phyloP scores from a whole-genome alignment of 2,113 vertebrate species.

The Rostratula benghalensis region DNA sequence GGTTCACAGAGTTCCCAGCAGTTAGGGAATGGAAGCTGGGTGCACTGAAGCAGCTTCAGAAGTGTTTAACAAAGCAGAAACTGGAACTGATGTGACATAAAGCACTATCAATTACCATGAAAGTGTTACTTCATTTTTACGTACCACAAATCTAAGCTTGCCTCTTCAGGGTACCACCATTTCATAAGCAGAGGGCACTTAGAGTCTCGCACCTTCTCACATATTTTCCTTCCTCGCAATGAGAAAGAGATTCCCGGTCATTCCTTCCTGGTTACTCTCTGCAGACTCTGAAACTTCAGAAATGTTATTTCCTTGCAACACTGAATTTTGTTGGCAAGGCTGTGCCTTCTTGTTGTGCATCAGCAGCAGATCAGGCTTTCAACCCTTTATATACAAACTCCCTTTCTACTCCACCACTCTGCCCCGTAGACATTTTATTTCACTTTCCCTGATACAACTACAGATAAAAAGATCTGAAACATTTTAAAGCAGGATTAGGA shows the following conservation, averaged over 20 bases:
- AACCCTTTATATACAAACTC: background rate
- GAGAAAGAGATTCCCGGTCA: background rate
- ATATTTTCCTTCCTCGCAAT: background rate
- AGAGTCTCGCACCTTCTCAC: background rate
- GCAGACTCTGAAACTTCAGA: background rate
- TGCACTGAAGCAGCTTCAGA: conserved; percentile 23
- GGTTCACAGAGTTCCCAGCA: background rate
- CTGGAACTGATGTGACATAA: conserved; percentile 62
- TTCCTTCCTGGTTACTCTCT: background rate
- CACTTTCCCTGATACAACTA: background rate
- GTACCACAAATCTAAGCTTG: conserved; percentile 40
- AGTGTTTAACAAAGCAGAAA: conserved; percentile 71
- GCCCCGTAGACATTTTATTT: background rate
- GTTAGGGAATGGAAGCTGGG: background rate
- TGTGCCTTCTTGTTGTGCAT: background rate
- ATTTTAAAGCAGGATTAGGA: background rate
- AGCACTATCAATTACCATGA: conserved; percentile 50
- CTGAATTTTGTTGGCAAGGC: background rate
- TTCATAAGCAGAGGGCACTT: background rate
- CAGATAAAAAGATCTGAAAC: background rate
- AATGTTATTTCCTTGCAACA: background rate
- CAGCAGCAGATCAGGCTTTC: background rate
- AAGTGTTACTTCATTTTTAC: conserved; percentile 50
- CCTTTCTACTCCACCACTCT: background rate
- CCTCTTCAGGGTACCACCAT: conserved; percentile 2